Evolutionary conservation across 2,888 invertebrate species (phyloP), one percentile per base, ranked within the genome.

Genomic region (Bibio marci): DNA sequence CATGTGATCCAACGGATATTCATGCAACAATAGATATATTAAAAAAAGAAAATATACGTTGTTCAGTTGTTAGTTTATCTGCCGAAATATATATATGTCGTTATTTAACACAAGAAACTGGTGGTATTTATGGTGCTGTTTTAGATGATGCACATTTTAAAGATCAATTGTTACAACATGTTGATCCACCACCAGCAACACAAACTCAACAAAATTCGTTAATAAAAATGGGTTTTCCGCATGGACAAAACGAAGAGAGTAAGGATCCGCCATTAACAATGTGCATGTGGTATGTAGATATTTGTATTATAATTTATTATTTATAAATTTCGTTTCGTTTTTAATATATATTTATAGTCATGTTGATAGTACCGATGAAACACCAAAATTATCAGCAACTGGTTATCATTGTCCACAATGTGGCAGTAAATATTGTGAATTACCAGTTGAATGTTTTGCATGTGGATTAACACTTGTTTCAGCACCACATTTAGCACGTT

Each of bases 211-310:
- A 81, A 45, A 74, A 80, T n/a, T 77, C 79, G 11, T 70, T 91
- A 3, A 85, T 91, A 27, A 86, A 90, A 69, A 95, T 95, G 92
- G 95, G 94, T 34, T 95, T 95, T 62, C 94, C 94, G 6, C 88
- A 90, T 65, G 66, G 70, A 41, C 67, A 72, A 45, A 69, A 69
- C 6, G 71, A 71, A 49, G 67, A 69, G 50, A 66, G 50, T 58
- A 70, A 68, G 65, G 45, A 76, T 49, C 72, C 76, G 35, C 76
- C 79, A 6, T 72, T 88, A 44, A 82, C 88, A 22, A 80, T 90
- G 62, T 94, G 92, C 65, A 88, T 91, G 85, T 92, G 87, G 83
- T 83, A 55, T 57, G 69, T 63, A 27, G 28, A 7, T 28, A 8
- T 28, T 28, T 22, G 4, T n/a, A 4, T 34, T n/a, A 8, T 18